Evolutionary conservation across 2,797 vertebrate genomes (phyloP).

Genomic region (Heterohyrax brucei): DNA sequence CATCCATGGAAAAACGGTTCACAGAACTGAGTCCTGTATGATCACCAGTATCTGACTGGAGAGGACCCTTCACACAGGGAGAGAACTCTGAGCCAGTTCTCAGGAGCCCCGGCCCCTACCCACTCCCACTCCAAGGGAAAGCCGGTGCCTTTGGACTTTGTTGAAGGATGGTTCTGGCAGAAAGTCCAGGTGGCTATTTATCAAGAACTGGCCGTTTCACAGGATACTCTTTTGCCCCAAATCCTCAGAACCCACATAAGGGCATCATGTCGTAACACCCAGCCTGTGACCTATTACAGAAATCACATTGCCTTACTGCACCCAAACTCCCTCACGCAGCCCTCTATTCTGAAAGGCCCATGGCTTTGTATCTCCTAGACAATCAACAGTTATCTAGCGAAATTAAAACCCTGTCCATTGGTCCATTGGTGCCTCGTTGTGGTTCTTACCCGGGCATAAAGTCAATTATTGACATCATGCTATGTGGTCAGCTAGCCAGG

Average conservation of each 20-base stretch:
- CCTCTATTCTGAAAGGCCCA: not conserved
- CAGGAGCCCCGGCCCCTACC: not conserved
- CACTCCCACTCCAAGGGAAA: not conserved
- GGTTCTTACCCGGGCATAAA: not conserved
- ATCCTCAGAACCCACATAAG: not conserved
- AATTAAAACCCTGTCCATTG: not conserved
- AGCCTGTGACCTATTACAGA: conserved; percentile 2
- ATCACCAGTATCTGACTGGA: not conserved
- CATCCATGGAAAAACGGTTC: not conserved
- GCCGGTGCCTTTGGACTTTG: not conserved
- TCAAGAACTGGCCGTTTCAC: conserved; percentile 17
- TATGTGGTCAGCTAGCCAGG: not conserved
- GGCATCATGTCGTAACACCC: not conserved
- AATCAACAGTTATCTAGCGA: not conserved
- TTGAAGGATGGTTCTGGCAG: not conserved
- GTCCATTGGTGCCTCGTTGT: not conserved
- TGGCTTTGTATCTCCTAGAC: not conserved
- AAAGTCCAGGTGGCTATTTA: not conserved
- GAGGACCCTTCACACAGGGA: not conserved
- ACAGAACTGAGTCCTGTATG: not conserved
- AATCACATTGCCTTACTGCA: not conserved
- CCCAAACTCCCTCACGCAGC: not conserved
- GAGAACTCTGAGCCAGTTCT: too few species aligned
- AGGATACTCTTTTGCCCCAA: not conserved
- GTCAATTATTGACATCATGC: not conserved